Percentiles rank a stretch among this genome's conserved stretches.
phyloP scores from a whole-genome alignment of 2,888 invertebrate genomes.

The Lagria hirta region DNA sequence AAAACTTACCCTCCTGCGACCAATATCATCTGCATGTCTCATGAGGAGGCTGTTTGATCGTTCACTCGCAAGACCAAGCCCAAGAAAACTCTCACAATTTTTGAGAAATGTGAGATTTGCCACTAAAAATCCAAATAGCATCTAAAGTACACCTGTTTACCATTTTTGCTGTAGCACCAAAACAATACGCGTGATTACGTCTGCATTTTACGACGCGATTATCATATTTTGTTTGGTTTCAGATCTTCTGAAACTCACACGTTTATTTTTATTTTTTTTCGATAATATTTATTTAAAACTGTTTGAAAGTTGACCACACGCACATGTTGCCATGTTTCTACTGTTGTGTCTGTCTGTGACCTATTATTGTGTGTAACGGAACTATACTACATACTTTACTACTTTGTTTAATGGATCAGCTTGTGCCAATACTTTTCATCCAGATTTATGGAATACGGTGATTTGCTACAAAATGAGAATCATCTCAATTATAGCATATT shows the following conservation, averaged over 20 bases:
- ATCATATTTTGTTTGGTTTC: conserved; percentile 23
- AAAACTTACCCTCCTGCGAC: conserved; percentile 57
- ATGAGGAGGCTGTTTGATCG: conserved; percentile 40
- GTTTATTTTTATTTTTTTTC: conserved; percentile 15
- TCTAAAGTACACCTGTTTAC: conserved; percentile 28
- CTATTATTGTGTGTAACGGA: no score
- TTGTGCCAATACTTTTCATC: no score
- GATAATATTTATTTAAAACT: conserved; percentile 6
- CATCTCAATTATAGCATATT: no score
- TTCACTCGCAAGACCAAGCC: conserved; percentile 15
- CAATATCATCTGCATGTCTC: conserved; percentile 61
- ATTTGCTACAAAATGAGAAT: no score
- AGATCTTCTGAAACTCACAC: conserved; percentile 13
- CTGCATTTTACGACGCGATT: conserved; percentile 26
- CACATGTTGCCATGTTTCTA: no score
- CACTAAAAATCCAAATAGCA: conserved; percentile 24
- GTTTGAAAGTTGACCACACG: conserved; percentile 14
- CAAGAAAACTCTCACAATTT: no score
- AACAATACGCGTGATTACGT: conserved; percentile 22
- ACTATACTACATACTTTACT: conserved; percentile 3
- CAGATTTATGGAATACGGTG: no score
- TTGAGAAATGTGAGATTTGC: conserved; percentile 14
- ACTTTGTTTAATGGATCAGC: conserved; percentile 2
- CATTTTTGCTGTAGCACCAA: conserved; percentile 23
- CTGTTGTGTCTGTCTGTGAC: no score